phyloP scores from a whole-genome alignment of 2,888 invertebrate genomes.

The Temnothorax ravouxi region DNA sequence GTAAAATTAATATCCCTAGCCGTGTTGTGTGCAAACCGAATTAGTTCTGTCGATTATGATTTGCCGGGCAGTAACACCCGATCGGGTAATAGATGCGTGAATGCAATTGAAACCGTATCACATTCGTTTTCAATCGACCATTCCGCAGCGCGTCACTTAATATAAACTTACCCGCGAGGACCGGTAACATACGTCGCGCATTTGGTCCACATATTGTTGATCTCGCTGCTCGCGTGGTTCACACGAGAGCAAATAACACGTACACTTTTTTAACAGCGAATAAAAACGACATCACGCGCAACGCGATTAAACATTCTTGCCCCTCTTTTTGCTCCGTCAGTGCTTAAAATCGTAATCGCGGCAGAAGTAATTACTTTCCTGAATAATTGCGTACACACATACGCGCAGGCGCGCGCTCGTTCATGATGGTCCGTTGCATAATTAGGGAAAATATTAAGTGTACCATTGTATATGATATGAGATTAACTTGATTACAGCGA shows the following conservation, averaged over 20 bases:
- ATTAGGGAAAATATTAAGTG: slow-evolving; percentile 27
- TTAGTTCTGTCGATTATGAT: slow-evolving; percentile 60
- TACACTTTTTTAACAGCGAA: slow-evolving; percentile 34
- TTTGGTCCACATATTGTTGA: slow-evolving; percentile 16
- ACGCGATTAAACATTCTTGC: slow-evolving; percentile 30
- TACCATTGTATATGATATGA: slow-evolving; percentile 29
- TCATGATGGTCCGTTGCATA: slow-evolving; percentile 3
- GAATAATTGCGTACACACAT: slow-evolving; percentile 27
- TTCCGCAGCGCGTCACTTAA: slow-evolving; percentile 35
- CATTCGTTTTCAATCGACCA: slow-evolving; percentile 54
- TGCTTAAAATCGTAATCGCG: slow-evolving; percentile 41
- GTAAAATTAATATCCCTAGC: slow-evolving; percentile 62
- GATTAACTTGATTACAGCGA: slow-evolving; percentile 3
- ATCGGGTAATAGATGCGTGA: slow-evolving; percentile 37
- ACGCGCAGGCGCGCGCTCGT: background rate
- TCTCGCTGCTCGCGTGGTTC: background rate
- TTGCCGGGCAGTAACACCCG: slow-evolving; percentile 30
- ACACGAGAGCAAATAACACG: slow-evolving; percentile 35
- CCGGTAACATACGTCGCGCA: slow-evolving; percentile 14
- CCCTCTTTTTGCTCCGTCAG: slow-evolving; percentile 12
- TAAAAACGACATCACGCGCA: slow-evolving; percentile 7
- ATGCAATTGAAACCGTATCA: slow-evolving; percentile 56
- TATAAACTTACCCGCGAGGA: slow-evolving; percentile 38
- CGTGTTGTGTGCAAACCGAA: slow-evolving; percentile 43
- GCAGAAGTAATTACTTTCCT: slow-evolving; percentile 40